Evolutionary conservation across 2,888 invertebrate species (phyloP).

Genomic region (Eupeodes luniger): DNA sequence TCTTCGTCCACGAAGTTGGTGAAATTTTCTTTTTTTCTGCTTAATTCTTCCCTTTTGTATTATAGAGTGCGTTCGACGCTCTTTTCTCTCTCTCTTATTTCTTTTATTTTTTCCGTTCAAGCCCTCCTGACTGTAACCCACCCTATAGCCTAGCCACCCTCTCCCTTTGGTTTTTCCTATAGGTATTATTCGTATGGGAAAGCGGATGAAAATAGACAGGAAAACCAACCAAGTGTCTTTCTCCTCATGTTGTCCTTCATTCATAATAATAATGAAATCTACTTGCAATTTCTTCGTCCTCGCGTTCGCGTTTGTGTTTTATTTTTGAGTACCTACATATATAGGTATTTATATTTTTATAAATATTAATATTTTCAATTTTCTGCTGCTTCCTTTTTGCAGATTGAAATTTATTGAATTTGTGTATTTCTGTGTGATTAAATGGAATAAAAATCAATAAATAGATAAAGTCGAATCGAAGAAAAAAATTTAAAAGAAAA

Average conservation of each 20-base stretch:
- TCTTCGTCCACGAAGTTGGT: conserved; percentile 23
- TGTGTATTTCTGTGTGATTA: conserved; percentile 59
- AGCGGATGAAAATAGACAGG: conserved; percentile 61
- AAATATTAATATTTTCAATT: conserved; percentile 34
- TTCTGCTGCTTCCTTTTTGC: conserved; percentile 28
- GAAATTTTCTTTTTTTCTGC: conserved; percentile 24
- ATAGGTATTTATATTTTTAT: not conserved
- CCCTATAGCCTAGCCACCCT: conserved; percentile 42
- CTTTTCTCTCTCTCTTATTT: conserved; percentile 26
- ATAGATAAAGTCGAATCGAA: conserved; percentile 21
- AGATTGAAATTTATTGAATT: conserved; percentile 47
- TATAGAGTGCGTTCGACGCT: conserved; percentile 52
- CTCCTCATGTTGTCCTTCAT: conserved; percentile 67
- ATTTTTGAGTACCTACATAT: not conserved
- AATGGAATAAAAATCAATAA: conserved; percentile 26
- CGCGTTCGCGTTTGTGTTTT: conserved; percentile 46
- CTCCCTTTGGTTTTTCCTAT: conserved; percentile 17
- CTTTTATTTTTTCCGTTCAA: conserved; percentile 17
- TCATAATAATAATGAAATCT: conserved; percentile 65
- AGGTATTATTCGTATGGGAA: conserved; percentile 39
- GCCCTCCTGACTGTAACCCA: conserved; percentile 42
- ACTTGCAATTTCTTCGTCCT: conserved; percentile 45
- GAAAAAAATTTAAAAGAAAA: not conserved
- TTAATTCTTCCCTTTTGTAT: conserved; percentile 18
- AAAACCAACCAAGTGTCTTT: conserved; percentile 62